Evolutionary conservation across 2,888 invertebrate genomes (phyloP).

Genomic region (Harpalus rufipes): DNA sequence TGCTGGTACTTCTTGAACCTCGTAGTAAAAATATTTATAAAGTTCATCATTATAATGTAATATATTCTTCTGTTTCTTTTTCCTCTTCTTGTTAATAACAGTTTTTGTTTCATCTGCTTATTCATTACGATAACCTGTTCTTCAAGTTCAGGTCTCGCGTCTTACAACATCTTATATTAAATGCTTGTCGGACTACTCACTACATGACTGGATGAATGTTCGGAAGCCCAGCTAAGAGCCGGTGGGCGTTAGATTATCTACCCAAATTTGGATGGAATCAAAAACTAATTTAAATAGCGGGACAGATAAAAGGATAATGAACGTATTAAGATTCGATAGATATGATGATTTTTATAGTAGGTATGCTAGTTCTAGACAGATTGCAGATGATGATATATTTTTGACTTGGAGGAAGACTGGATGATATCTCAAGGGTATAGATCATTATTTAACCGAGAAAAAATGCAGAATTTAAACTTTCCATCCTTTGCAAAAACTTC

Average conservation of each 20-base stretch:
- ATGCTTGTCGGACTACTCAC: slow-evolving; percentile 47
- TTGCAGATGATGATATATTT: too few species aligned
- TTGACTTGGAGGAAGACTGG: too few species aligned
- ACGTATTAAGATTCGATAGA: not conserved
- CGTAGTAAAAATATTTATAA: not conserved
- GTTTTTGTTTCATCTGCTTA: slow-evolving; percentile 57
- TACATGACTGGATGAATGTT: slow-evolving; percentile 50
- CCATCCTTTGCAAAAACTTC: too few species aligned
- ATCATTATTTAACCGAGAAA: too few species aligned
- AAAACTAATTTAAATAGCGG: not conserved
- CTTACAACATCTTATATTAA: slow-evolving; percentile 1
- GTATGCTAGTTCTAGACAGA: too few species aligned
- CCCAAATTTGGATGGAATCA: slow-evolving; percentile 44
- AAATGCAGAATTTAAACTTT: too few species aligned
- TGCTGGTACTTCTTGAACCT: not conserved
- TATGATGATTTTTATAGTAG: not conserved
- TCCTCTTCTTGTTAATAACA: slow-evolving; percentile 49
- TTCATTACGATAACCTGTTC: slow-evolving; percentile 34
- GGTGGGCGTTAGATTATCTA: slow-evolving; percentile 40
- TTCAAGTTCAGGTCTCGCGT: not conserved
- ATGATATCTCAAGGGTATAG: too few species aligned
- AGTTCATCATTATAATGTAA: not conserved
- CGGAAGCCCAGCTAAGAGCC: slow-evolving; percentile 2
- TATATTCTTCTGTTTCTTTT: not conserved
- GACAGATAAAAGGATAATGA: slow-evolving; percentile 17